A percentile compares a stretch with the other conserved stretches of the same genome.
Evolutionary conservation across 2,797 vertebrate species (phyloP).

Genomic region (Nannoperca obscura): DNA sequence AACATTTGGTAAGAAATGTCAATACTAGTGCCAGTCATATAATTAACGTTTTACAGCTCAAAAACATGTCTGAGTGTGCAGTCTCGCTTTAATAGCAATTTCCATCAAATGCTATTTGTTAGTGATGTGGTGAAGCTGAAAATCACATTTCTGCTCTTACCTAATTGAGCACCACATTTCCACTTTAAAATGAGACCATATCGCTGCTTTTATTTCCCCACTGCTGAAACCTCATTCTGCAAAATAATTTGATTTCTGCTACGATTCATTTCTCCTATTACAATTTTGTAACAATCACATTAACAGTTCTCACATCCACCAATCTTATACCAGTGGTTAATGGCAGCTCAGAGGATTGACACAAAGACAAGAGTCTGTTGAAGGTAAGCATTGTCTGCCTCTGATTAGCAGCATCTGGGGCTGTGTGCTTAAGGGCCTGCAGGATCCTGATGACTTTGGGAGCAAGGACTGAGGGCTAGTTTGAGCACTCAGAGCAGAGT

Average conservation of each 20-base stretch:
- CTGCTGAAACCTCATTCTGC: constrained; percentile 3
- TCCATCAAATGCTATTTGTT: constrained; percentile 1
- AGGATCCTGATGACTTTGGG: constrained; percentile 1
- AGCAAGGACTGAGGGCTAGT: constrained; percentile 5
- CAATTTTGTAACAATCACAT: constrained; percentile 1
- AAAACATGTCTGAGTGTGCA: too few species aligned
- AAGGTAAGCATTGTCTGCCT: neutral
- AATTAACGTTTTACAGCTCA: too few species aligned
- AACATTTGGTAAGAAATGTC: too few species aligned
- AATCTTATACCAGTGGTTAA: neutral
- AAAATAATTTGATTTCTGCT: neutral
- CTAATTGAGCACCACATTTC: neutral
- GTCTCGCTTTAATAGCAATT: neutral
- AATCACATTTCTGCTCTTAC: constrained; percentile 8
- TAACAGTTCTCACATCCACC: neutral
- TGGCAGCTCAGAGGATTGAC: constrained; percentile 11
- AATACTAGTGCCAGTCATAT: too few species aligned
- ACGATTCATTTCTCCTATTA: neutral
- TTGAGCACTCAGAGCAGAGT: constrained; percentile 11
- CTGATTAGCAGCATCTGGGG: constrained; percentile 4
- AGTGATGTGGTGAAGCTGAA: neutral
- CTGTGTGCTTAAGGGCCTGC: neutral
- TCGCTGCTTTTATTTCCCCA: neutral
- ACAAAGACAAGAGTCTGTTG: neutral
- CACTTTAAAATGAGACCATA: neutral